These are phyloP conservation scores for Protobothrops mucrosquamatus DNA, from an alignment of 2,113 vertebrate species.

Conservation along the genomic window DNA sequence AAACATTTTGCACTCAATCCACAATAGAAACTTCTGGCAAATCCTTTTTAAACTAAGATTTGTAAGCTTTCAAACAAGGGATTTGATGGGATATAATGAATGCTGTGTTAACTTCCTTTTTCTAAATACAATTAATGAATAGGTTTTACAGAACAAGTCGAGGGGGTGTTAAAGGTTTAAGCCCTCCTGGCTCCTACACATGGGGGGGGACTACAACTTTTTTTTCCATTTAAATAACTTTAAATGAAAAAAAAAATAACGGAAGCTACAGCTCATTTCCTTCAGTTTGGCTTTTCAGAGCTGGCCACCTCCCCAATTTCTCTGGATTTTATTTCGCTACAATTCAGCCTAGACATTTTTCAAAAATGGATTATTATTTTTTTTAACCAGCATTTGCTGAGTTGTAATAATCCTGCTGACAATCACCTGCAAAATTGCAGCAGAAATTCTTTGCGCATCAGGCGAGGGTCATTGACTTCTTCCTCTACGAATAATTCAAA, in stretches of 20 bases:
- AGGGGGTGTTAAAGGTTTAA: not conserved
- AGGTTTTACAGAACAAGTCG: not conserved
- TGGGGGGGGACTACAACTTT: not conserved
- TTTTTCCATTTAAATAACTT: not conserved
- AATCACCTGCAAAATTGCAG: not conserved
- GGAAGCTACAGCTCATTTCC: not conserved
- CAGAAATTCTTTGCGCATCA: not conserved
- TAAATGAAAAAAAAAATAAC: not conserved
- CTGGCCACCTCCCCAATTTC: not conserved
- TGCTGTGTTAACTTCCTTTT: not conserved
- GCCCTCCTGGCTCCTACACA: not conserved
- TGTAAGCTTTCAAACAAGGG: not conserved
- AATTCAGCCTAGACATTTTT: not conserved
- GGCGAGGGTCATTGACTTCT: not conserved
- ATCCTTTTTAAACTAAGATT: not conserved
- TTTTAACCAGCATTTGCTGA: not conserved
- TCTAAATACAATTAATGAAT: not conserved
- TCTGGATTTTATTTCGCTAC: not conserved
- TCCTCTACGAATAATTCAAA: not conserved
- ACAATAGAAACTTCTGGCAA: not conserved
- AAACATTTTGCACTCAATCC: not conserved
- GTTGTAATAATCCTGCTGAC: not conserved
- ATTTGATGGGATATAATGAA: not conserved
- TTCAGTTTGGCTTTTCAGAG: not conserved
- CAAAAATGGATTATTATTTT: not conserved